phyloP scores from a whole-genome alignment of 2,888 invertebrate genomes.

The Dynastes maya region DNA sequence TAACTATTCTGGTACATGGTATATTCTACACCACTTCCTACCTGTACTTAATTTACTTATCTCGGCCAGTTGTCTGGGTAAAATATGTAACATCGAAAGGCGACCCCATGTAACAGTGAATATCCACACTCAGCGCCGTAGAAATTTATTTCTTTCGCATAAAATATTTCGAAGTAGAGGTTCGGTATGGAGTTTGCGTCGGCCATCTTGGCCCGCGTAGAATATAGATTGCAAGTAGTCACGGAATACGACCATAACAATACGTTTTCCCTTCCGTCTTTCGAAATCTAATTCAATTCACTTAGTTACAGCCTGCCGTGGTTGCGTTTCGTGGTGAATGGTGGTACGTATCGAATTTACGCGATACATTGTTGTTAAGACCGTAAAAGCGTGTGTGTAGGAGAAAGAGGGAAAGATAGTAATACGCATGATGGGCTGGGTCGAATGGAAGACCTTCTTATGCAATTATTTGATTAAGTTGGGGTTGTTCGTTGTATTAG shows the following conservation, averaged over 20 bases:
- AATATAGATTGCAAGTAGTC: conserved; percentile 53
- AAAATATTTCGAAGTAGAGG: conserved; percentile 34
- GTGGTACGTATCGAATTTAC: conserved; percentile 8
- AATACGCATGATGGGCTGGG: conserved; percentile 37
- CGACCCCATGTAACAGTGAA: background rate
- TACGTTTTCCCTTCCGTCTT: conserved; percentile 57
- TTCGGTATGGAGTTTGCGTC: conserved; percentile 29
- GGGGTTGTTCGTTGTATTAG: conserved; percentile 16
- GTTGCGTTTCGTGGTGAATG: conserved; percentile 27
- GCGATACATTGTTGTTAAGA: background rate
- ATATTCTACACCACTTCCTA: conserved; percentile 21
- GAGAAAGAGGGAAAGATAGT: background rate
- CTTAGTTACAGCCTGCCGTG: conserved; percentile 40
- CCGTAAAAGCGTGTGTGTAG: background rate
- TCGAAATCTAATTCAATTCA: conserved; percentile 51
- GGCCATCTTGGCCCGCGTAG: conserved; percentile 48
- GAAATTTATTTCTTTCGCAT: conserved; percentile 43
- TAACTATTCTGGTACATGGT: background rate
- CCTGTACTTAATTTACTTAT: conserved; percentile 34
- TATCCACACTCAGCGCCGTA: background rate
- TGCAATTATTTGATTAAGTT: conserved; percentile 47
- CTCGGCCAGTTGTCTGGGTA: conserved; percentile 4
- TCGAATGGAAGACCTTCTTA: conserved; percentile 20
- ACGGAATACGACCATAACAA: conserved; percentile 58
- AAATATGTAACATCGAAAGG: conserved; percentile 27